A percentile compares a stretch with the other conserved stretches of the same genome.
Conservation (phyloP, 2,113 vertebrate species). For the Pseudorasbora parva region DNA sequence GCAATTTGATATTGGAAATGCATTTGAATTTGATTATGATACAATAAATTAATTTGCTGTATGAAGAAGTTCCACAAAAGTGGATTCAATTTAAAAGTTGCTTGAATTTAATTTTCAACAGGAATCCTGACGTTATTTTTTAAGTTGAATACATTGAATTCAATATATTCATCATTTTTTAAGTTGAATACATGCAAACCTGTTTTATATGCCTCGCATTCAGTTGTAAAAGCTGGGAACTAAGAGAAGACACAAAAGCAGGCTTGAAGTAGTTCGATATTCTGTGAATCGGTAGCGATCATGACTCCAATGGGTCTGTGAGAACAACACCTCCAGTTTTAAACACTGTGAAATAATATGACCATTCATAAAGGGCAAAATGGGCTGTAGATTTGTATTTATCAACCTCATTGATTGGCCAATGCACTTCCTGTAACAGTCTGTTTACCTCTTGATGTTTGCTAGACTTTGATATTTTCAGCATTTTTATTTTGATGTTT, state of each 20-base stretch:
- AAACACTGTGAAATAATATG: constrained; percentile 54
- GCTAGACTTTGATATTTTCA: constrained; percentile 17
- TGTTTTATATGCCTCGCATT: not conserved
- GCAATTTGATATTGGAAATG: constrained; percentile 30
- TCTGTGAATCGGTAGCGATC: constrained; percentile 32
- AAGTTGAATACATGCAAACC: not conserved
- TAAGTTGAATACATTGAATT: not conserved
- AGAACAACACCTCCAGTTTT: constrained; percentile 39
- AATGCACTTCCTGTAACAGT: constrained; percentile 30
- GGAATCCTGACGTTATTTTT: not conserved
- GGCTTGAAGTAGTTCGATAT: not conserved
- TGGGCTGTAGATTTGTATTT: constrained; percentile 22
- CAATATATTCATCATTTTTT: too few species aligned
- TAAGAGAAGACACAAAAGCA: constrained; percentile 3
- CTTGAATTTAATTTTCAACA: constrained; percentile 2
- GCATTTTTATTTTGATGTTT: constrained; percentile 32
- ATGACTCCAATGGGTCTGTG: constrained; percentile 37
- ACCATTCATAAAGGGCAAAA: constrained; percentile 32
- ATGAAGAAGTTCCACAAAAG: constrained; percentile 26
- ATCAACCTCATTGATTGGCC: constrained; percentile 11
- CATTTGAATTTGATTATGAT: constrained; percentile 17
- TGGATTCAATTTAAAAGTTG: constrained; percentile 13
- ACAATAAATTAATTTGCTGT: constrained; percentile 20
- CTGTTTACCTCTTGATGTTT: constrained; percentile 42
- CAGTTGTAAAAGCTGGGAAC: not conserved